Evolutionary conservation across 2,113 vertebrate species (phyloP).

Genomic region (Chrysochloris asiatica): DNA sequence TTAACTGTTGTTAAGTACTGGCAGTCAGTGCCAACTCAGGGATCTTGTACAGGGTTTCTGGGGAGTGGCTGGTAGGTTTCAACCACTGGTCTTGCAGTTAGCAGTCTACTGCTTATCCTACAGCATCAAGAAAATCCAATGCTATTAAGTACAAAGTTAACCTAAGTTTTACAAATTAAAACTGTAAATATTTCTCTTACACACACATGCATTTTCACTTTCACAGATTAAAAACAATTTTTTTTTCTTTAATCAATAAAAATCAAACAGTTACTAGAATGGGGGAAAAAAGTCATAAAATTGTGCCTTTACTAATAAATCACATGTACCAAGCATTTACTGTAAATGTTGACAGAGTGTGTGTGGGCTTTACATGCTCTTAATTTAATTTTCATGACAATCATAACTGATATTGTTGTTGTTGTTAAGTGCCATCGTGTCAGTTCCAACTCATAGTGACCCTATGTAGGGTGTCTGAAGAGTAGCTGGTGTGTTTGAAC

Average conservation of each 20-base stretch:
- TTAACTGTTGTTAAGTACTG: no score
- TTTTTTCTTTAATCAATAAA: neutral
- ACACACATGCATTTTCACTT: neutral
- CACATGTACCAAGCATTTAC: neutral
- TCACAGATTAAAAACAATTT: neutral
- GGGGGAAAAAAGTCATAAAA: neutral
- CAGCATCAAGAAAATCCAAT: neutral
- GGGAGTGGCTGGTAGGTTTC: no score
- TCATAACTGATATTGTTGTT: neutral
- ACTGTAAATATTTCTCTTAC: neutral
- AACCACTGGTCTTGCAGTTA: no score
- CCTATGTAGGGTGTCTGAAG: no score
- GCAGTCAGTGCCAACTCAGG: no score
- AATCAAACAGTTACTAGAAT: slow-evolving; percentile 9
- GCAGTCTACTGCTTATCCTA: neutral
- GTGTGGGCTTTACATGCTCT: neutral
- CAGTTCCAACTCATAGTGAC: no score
- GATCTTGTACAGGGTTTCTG: no score
- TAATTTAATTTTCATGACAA: neutral
- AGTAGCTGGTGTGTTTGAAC: no score
- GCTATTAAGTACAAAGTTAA: slow-evolving; percentile 14
- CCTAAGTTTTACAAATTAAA: slow-evolving; percentile 22
- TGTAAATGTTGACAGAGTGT: slow-evolving; percentile 1
- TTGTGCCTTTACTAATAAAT: neutral
- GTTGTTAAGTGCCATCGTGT: no score